phyloP scores from a whole-genome alignment of 1,140 invertebrate species.

The Anoplophora glabripennis region DNA sequence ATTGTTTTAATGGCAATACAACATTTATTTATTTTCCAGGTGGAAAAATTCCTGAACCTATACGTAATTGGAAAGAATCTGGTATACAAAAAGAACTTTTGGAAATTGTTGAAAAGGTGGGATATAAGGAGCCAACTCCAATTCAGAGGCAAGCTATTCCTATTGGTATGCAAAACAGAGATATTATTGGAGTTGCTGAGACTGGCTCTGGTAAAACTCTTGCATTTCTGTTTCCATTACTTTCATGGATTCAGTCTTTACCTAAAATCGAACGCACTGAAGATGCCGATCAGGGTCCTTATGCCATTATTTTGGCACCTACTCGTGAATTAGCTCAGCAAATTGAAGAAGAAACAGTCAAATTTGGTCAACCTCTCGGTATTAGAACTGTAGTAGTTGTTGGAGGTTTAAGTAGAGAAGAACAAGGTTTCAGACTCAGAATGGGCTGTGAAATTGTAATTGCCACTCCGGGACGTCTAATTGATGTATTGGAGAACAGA shows the following conservation, averaged over 20 bases:
- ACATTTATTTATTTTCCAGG: slow-evolving; percentile 49
- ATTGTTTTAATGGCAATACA: neutral
- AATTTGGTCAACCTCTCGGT: slow-evolving; percentile 92
- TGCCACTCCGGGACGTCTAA: slow-evolving; percentile 97
- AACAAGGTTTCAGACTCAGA: slow-evolving; percentile 94
- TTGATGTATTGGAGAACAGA: slow-evolving; percentile 97
- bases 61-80: slow-evolving; percentile 93
- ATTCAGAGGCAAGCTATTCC: slow-evolving; percentile 99
- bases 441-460: slow-evolving; percentile 99
- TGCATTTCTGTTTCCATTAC: slow-evolving; percentile 95
- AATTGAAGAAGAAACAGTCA: slow-evolving; percentile 98
- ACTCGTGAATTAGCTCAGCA: slow-evolving; percentile 99
- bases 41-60: slow-evolving; percentile 94
- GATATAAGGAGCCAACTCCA: slow-evolving; percentile 97
- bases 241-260: slow-evolving; percentile 97
- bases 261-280: slow-evolving; percentile 93
- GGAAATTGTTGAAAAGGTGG: slow-evolving; percentile 93
- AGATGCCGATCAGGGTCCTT: slow-evolving; percentile 95
- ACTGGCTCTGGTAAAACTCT: slow-evolving; percentile 93
- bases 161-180: slow-evolving; percentile 96
- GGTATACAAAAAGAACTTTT: slow-evolving; percentile 88
- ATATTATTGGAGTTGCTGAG: slow-evolving; percentile 99
- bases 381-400: slow-evolving; percentile 98
- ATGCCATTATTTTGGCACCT: slow-evolving; percentile 97
- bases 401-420: slow-evolving; percentile 95